Percentiles rank a stretch among this genome's conserved stretches.
Conservation (phyloP, 1,140 invertebrate species). For the Choristoneura fumiferana region DNA sequence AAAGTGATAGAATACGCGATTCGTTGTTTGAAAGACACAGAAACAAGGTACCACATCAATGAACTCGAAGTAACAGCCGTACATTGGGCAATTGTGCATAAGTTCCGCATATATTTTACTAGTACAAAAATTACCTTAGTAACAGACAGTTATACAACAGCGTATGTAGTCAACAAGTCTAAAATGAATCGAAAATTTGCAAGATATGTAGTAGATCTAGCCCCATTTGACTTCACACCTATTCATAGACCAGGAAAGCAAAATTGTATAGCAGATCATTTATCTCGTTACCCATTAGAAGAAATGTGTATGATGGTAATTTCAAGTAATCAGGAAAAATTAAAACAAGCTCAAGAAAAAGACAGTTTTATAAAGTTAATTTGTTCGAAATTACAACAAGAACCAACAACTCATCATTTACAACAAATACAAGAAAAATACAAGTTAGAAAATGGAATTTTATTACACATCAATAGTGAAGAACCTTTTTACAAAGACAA, state of each 20-base stretch:
- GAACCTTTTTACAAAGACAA: neutral
- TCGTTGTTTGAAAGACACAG: no score
- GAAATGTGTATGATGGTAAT: neutral
- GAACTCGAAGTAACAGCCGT: no score
- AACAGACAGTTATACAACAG: slow-evolving; percentile 2
- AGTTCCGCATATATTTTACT: no score
- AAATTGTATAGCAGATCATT: neutral
- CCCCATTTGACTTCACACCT: slow-evolving; percentile 1
- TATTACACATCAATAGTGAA: neutral
- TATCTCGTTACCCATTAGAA: neutral
- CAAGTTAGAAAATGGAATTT: neutral
- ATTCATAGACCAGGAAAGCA: neutral
- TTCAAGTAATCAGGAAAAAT: neutral
- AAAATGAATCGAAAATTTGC: no score
- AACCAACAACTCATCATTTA: neutral
- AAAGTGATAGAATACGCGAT: no score
- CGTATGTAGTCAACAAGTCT: neutral
- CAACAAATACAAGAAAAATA: neutral
- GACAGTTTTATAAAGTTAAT: neutral
- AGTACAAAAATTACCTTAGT: neutral
- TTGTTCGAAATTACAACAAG: neutral
- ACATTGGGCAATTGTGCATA: no score
- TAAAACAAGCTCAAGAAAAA: neutral
- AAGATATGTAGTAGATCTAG: neutral
- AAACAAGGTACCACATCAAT: no score